Evolutionary conservation across 2,888 invertebrate genomes (phyloP).

Genomic region (Thereva nobilitata): DNA sequence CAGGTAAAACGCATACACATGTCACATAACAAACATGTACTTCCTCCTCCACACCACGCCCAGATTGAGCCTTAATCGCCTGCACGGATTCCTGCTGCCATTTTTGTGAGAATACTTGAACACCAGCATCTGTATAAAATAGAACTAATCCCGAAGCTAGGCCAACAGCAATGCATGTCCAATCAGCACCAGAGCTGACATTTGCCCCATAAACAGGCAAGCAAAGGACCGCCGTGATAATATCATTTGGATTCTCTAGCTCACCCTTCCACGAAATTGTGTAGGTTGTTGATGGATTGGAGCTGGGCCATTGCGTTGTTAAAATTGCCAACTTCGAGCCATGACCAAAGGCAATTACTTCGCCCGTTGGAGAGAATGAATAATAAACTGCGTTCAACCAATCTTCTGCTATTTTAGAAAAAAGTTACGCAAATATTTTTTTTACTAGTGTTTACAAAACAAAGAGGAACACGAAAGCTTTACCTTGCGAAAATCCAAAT

Average conservation of each 20-base stretch:
- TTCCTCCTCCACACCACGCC: constrained; percentile 56
- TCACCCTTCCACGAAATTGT: constrained; percentile 64
- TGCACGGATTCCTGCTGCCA: constrained; percentile 81
- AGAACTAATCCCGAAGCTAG: constrained; percentile 81
- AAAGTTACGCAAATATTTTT: neutral
- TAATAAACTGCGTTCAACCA: constrained; percentile 72
- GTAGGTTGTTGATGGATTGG: constrained; percentile 57
- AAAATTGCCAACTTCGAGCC: constrained; percentile 69
- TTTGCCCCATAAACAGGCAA: constrained; percentile 58
- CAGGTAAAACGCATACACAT: constrained; percentile 75
- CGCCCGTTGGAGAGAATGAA: constrained; percentile 74
- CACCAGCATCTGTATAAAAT: constrained; percentile 88
- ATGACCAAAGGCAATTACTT: constrained; percentile 70
- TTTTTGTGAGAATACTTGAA: constrained; percentile 78
- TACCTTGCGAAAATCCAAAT: constrained; percentile 62
- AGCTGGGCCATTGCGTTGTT: constrained; percentile 66
- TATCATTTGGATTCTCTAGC: constrained; percentile 60
- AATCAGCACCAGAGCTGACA: constrained; percentile 73
- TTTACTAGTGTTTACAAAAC: neutral
- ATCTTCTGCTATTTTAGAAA: constrained; percentile 57
- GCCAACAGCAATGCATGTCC: constrained; percentile 90
- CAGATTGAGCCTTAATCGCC: constrained; percentile 76
- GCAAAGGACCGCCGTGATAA: constrained; percentile 59
- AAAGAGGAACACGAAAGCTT: neutral
- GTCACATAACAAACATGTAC: constrained; percentile 63